phyloP scores from a whole-genome alignment of 2,888 invertebrate species.

The Tenthredo notha region DNA sequence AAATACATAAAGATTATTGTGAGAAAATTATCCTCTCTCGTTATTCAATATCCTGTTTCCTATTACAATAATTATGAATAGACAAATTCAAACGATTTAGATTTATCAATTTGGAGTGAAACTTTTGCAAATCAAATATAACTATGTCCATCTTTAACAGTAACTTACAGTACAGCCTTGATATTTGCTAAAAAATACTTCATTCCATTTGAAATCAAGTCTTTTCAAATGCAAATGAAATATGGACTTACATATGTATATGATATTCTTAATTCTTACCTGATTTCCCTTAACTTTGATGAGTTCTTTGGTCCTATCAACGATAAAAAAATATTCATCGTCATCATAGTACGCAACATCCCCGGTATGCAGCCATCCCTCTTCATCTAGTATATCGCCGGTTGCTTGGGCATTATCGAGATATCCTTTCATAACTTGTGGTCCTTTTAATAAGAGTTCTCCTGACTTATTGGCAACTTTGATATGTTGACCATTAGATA shows the following conservation, averaged over 20 bases:
- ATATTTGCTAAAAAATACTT: slow-evolving; percentile 55
- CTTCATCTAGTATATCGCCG: slow-evolving; percentile 84
- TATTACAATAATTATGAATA: background rate
- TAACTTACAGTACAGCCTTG: background rate
- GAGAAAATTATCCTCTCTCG: slow-evolving; percentile 25
- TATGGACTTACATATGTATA: background rate
- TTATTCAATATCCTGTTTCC: background rate
- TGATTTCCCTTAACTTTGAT: slow-evolving; percentile 93
- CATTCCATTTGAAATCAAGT: background rate
- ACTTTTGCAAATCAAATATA: slow-evolving; percentile 59
- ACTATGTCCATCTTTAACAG: slow-evolving; percentile 51
- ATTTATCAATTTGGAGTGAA: background rate
- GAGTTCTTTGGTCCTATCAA: slow-evolving; percentile 89
- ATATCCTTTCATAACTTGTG: slow-evolving; percentile 92
- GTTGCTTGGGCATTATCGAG: slow-evolving; percentile 88
- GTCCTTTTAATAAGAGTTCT: slow-evolving; percentile 87
- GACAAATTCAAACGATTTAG: background rate
- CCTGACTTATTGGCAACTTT: slow-evolving; percentile 84
- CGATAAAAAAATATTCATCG: slow-evolving; percentile 87
- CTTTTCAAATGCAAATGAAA: background rate
- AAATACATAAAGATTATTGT: slow-evolving; percentile 74
- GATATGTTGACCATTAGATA: slow-evolving; percentile 79
- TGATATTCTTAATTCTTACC: slow-evolving; percentile 80
- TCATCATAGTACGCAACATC: slow-evolving; percentile 91
- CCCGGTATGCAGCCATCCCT: slow-evolving; percentile 91